Evolutionary conservation across 1,140 invertebrate species (phyloP), one percentile per base, ranked within the genome.

Genomic region (Cydia pomonella): DNA sequence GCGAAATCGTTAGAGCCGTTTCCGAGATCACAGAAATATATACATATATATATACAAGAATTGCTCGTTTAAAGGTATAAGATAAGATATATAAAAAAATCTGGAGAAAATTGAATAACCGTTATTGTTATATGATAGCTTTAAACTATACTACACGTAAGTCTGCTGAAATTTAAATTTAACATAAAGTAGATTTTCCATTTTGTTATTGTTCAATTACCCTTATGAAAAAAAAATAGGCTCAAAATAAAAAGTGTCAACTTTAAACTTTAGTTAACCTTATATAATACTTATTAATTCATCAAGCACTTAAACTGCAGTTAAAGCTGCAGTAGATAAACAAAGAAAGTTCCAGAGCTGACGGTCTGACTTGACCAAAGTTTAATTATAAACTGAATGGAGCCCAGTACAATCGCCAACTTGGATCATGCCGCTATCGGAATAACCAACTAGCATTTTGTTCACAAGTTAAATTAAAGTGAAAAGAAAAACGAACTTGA

Each of bases 301-400:
- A 75, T 76, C 62, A 75, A 82, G 73, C 77, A 82, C 76, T 83
- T 79, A 79, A 63, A 47, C 69, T 66, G 77, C 79, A 84, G 83
- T 83, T 80, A 83, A 82, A 80, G 77, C 77, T 75, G 77, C 75
- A 74, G 78, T 74, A 77, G 80, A 80, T 79, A 83, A 81, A 83
- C 83, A 81, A 83, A 82, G 80, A 79, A 81, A 80, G 78, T 83
- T 80, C 75, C 59, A 66, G 77, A 77, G 76, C 77, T 80, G 78
- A 79, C 82, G 78, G 81, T 82, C 79, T 38, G 77, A 84, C 79
- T 84, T 82, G 83, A 84, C 83, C 83, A 75, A 64, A 84, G 80
- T 84, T 83, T 84, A 84, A 84, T 84, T 84, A 84, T 84, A 84
- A 84, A 84, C 77, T 80, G 77, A 80, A 77, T 75, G 79, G 77